Base-by-base conservation (phyloP, 2,888 invertebrate genomes). In the Drosophila anomelani region DNA sequence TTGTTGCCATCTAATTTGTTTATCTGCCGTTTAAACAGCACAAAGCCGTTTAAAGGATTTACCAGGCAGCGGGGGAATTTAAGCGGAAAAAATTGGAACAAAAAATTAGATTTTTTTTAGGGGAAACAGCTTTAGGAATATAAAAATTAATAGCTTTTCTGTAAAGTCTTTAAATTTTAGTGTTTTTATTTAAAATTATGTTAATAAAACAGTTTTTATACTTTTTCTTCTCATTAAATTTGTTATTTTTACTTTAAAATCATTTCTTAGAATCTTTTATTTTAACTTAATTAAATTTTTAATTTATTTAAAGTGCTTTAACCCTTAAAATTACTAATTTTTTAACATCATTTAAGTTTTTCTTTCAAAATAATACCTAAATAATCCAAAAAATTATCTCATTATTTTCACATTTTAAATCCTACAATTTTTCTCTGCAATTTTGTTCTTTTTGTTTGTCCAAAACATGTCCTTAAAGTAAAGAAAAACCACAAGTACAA, bases 1-100 rank as follows among this genome's bases (percentile, higher is more conserved):
- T 87, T 88, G 86, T 82, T 76, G 69, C 68, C 68, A 60, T 60
- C 80, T 85, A 85, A 84, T 82, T 88, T 84, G 80, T 80, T 85
- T 88, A 84, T 88, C 69, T 75, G 76, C 72, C 71, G 66, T 66
- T 60, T 67, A 85, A 84, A 83, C 55, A 86, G 64, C 72, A 66
- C 15, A 57, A 44, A 77, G 74, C 67, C 39, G 44, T 73, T 76
- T 59, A 59, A 80, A 59, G 70, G 46, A 67, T 47, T 63, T 38
- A 23, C 51, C 51, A 53, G 51, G 10, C 36, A 38, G 36, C 34
- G 34, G 51, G 36, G 36, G 23, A 53, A 53, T 53, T 36, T 36
- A 5, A 34, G 15, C 8, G 20, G 9, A 20, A 51, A 51, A 51
- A 49, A 17, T 20, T 9, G 1, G 9, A 5, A 17, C 4, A 5